Base-by-base conservation (phyloP, 2,888 invertebrate genomes). In the Zele albiditarsus region DNA sequence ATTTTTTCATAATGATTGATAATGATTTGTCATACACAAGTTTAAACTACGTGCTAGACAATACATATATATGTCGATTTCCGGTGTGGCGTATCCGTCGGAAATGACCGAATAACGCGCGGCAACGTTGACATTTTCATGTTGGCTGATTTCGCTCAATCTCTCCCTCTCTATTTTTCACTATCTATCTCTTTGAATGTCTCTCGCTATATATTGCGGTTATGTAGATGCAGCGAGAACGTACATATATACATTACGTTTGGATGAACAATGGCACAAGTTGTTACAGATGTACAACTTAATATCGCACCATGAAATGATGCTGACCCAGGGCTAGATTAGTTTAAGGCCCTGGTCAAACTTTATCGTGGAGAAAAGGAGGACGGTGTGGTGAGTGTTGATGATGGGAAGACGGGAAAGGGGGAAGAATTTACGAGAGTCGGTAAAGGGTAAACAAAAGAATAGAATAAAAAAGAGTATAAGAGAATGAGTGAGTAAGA, bases 271-370 rank as follows among this genome's bases (percentile, higher is more conserved):
- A 63, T 49, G n/a, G 38, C 58, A 31, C 42, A 3, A 33, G 71
- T 58, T 65, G 28, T 42, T 71, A 68, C 68, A 69, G 60, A 63
- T 71, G 68, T 68, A 42, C 10, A 77, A 77, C 71, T 68, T 74
- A 27, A 63, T 65, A 65, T 49, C 38, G n/a, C 38, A 49, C 62
- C 28, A 38, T 42, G 73, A 53, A 66, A 73, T 70, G 73, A 73
- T 57, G 65, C 65, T 73, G 49, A 46, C 65, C 65, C 46, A 79
- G 78, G 82, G 80, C 78, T 82, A 79, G 81, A 79, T 68, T 31
- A 53, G 46, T 46, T 63, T 60, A 23, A 12, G 38, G 38, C 38
- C 38, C 38, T 38, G 38, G 58, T 27, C 23, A 49, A 27, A 20
- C 27, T 60, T 60, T 31, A 58, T 46, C 69, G 65, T 63, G 23